Conservation (phyloP, 2,888 invertebrate genomes). For the Miltochrista miniata region DNA sequence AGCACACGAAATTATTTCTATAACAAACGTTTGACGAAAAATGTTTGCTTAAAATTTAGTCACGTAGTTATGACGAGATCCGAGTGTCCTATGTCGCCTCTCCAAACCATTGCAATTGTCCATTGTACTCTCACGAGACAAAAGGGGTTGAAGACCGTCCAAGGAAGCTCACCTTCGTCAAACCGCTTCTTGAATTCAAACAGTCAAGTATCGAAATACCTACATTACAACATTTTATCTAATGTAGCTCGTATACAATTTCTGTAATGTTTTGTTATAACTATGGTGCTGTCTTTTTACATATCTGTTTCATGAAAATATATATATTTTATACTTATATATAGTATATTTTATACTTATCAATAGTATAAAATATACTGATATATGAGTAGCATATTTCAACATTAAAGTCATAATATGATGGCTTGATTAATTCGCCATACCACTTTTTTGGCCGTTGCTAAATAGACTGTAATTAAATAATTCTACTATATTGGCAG, state of each 20-base stretch:
- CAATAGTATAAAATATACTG: no score
- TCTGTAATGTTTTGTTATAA: conserved; percentile 10
- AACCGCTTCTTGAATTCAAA: conserved; percentile 71
- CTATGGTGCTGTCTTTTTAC: no score
- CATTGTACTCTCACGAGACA: conserved; percentile 80
- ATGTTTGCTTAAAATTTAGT: conserved; percentile 79
- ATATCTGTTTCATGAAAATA: background rate
- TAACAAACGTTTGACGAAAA: conserved; percentile 66
- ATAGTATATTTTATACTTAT: background rate
- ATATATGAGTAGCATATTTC: no score
- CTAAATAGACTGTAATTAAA: no score
- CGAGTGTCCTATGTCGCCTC: conserved; percentile 77
- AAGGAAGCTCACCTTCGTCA: conserved; percentile 76
- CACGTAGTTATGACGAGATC: conserved; percentile 62
- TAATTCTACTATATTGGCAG: no score
- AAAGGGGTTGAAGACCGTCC: conserved; percentile 72
- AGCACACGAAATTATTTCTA: conserved; percentile 69
- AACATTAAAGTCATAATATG: no score
- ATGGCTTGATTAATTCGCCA: no score
- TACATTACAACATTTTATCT: conserved; percentile 55
- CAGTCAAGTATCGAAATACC: conserved; percentile 70
- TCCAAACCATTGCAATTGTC: conserved; percentile 76
- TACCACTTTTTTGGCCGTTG: no score
- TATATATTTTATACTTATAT: background rate
- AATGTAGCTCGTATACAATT: conserved; percentile 29